phyloP scores from a whole-genome alignment of 2,797 vertebrate species.

The Champsocephalus gunnari region DNA sequence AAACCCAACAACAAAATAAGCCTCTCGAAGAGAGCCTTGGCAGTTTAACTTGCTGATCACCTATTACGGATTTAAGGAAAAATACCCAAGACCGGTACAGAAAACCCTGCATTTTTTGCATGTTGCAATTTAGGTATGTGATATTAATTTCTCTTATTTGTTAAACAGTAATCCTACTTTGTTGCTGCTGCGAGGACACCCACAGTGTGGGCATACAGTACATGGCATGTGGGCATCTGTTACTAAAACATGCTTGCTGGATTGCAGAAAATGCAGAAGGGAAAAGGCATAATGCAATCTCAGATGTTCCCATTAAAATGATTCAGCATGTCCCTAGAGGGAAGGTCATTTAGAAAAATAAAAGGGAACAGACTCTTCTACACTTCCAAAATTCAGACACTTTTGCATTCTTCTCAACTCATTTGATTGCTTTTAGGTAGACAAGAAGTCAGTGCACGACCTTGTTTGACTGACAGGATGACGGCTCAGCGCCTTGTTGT shows the following conservation, averaged over 20 bases:
- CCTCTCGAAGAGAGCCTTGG: not conserved
- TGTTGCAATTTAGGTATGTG: slow-evolving; percentile 13
- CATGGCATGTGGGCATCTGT: slow-evolving; percentile 36
- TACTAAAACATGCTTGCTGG: slow-evolving; percentile 40
- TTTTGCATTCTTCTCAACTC: slow-evolving; percentile 2
- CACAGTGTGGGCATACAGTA: slow-evolving; percentile 30
- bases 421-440: slow-evolving; percentile 36
- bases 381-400: slow-evolving; percentile 25
- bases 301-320: not conserved
- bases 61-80: not conserved
- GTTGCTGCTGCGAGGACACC: slow-evolving; percentile 35
- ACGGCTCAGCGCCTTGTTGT: slow-evolving; percentile 40
- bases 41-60: not conserved
- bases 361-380: not conserved
- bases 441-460: slow-evolving; percentile 20
- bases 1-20: not conserved
- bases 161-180: slow-evolving; percentile 11
- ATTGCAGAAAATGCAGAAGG: slow-evolving; percentile 2
- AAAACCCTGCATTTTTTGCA: not conserved
- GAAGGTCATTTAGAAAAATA: slow-evolving; percentile 18
- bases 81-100: not conserved
- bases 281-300: slow-evolving; percentile 4
- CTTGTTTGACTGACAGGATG: slow-evolving; percentile 52
- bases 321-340: slow-evolving; percentile 21
- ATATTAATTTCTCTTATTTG: slow-evolving; percentile 13